Base-by-base conservation (phyloP, 2,888 invertebrate genomes). In the Gymnoscelis rufifasciata region DNA sequence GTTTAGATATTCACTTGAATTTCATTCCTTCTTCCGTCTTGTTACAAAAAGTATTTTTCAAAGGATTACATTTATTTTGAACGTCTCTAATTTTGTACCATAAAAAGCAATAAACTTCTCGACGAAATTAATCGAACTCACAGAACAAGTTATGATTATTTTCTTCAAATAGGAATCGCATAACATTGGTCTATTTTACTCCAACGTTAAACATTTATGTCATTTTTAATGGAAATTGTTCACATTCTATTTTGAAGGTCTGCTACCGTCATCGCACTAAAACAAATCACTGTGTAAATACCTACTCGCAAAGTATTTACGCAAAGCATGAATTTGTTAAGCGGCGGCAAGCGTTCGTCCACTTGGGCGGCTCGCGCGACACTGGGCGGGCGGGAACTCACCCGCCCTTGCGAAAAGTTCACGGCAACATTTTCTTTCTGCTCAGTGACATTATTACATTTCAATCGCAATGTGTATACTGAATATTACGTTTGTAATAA, bases 401-500 rank as follows among this genome's bases (percentile, higher is more conserved):
- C 64, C 73, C 74, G 75, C 75, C 76, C 76, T 84, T 80, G 78
- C 75, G 66, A 68, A 72, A 80, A 86, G 84, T 86, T 86, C 87
- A 86, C 71, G 81, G 83, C 66, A 71, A 80, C 73, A 62, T 70
- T 77, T 78, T 73, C 72, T 72, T 74, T 74, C 66, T 69, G 62
- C 66, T 67, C 66, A 64, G 63, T 70, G 71, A 69, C 75, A 67
- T 73, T 76, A 74, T 73, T 72, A 72, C 67, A 67, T 71, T 74
- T 74, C 71, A 71, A 72, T 74, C 57, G 64, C 56, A 64, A 60
- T 62, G 56, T 73, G 60, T 71, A 69, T 71, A 64, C 60, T 56
- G 52, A 67, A 68, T 62, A 68, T 52, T 47, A 54, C 54, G 45
- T 61, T 63, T n/a, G n/a, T n/a, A n/a, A n/a, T n/a, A n/a, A n/a